Evolutionary conservation across 2,888 invertebrate genomes (phyloP), one percentile per base, ranked within the genome.

Genomic region (Leucophenga maculata): DNA sequence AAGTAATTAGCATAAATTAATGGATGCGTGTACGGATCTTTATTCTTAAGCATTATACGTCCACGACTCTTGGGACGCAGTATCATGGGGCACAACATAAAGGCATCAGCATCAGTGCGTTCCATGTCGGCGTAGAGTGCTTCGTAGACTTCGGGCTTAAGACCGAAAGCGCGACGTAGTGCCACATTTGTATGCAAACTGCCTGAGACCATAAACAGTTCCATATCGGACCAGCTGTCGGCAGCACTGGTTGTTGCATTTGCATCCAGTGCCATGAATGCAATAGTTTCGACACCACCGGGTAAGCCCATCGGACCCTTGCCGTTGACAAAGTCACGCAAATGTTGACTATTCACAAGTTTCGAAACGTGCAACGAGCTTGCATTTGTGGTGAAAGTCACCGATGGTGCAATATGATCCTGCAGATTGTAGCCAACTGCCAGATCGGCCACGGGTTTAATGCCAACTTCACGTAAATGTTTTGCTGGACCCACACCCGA

Each of bases 1-100:
- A 93, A 89, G 83, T 94, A 94, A 79, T 94, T 94, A 1, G 94
- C 91, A 75, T 92, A 90, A 72, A 95, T 90, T n/a, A 90, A 85
- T 0, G 94, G 94, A 77, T 92, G 90, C 11, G 91, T 90, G 6
- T 90, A 89, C 0, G 93, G 93, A 85, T 94, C 91, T 0, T 84
- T 90, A 46, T 91, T 90, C 74, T 89, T 90, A 9, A 95, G 88
- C 76, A 91, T 91, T 11, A 95, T 85, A 67, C 89, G 88, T 0
- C 95, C 95, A 8, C 91, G 90, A 44, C 93, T 93, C 76, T 91
- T 91, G 0, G 94, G 92, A 55, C 92, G 90, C 86, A 95, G 77
- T 3, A 92, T 83, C 90, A 92, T 91, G 1, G 92, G 91, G 65
- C 91, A 90, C 48, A 91, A 88, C 77, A 89, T 89, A 86, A 91